Evolutionary conservation across 2,888 invertebrate genomes (phyloP), one percentile per base, ranked within the genome.

Genomic region (Pilophorus perplexus): DNA sequence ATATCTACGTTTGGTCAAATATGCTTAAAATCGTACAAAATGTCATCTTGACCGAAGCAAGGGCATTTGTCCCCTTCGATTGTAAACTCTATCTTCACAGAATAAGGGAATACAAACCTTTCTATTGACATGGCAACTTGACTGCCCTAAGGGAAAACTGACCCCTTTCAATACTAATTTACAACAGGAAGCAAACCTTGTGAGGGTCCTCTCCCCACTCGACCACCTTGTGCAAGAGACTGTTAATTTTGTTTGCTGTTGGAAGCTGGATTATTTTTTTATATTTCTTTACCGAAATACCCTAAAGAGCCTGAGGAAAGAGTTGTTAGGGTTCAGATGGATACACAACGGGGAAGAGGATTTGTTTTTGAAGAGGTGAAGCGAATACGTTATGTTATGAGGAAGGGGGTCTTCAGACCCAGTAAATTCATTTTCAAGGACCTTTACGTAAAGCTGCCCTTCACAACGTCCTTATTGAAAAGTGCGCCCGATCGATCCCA

Each of bases 101-200:
- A 59, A 59, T 59, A 59, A 40, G 28, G 27, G 44, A 59, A 59
- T 59, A 59, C 27, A 59, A 38, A 59, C 59, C 59, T 25, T 23
- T 6, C 44, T 59, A 62, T 62, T 62, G 62, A 62, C 62, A 62
- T 28, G 62, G 33, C 38, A 46, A 46, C 62, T 62, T 62, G 62
- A 62, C 62, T 46, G 62, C 62, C 48, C 22, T 18, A 16, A 33
- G 62, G 59, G 28, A 28, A 28, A 18, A 22, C 62, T 62, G 62
- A 62, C 62, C 62, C 62, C 38, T 62, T 62, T 62, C 62, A 46
- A 62, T 62, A 28, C 62, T 62, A 62, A 62, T 62, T 62, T 62
- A 62, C 48, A 62, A 46, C 62, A 62, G 62, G 62, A 62, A 64
- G 64, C 52, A 37, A 52, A 27, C 64, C 52, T 62, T 62, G 62